Base-by-base conservation (phyloP, 2,888 invertebrate genomes). In the Globia sparganii region DNA sequence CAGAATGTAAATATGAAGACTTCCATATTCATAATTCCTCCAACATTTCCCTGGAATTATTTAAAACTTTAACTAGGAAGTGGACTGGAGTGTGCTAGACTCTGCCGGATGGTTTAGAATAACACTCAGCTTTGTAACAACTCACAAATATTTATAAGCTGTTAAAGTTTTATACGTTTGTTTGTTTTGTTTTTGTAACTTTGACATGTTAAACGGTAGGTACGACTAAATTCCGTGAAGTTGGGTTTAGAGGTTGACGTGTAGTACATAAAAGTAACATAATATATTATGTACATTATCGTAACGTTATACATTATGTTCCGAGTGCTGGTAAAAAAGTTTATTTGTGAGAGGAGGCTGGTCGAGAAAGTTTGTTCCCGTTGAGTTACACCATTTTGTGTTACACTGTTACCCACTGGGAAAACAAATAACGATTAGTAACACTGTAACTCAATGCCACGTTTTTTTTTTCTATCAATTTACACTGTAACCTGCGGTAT, bases 1-100 rank as follows among this genome's bases (percentile, higher is more conserved):
- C n/a, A 9, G 28, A 25, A 72, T 79, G 31, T n/a, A 34, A 69
- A 65, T 59, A 43, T 15, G 40, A n/a, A 4, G 13, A 11, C 11
- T 83, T 77, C 31, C 83, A 83, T 80, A 82, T 80, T 66, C 69
- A 82, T 77, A 53, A 28, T 25, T 61, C 53, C 43, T 37, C 53
- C 31, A 18, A 59, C 65, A 82, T 46, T 61, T 66, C 31, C 11
- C n/a, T 31, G 58, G 82, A 66, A 77, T 80, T 82, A 82, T 70
- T 80, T 80, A 77, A 83, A 80, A 80, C 70, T 80, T 83, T 6
- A 34, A 56, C 78, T 18, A 15, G 64, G 21, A 69, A 59, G 64
- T 64, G 81, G 28, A 65, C 65, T n/a, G 75, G 40, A 43, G 25
- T 64, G 15, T 46, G 9, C 58, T n/a, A 37, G 58, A 64, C 28